Percentiles rank a stretch among this genome's conserved stretches.
These are phyloP conservation scores for Ceuthmochares aereus DNA, from an alignment of 2,113 vertebrate species.

Conservation along the genomic window DNA sequence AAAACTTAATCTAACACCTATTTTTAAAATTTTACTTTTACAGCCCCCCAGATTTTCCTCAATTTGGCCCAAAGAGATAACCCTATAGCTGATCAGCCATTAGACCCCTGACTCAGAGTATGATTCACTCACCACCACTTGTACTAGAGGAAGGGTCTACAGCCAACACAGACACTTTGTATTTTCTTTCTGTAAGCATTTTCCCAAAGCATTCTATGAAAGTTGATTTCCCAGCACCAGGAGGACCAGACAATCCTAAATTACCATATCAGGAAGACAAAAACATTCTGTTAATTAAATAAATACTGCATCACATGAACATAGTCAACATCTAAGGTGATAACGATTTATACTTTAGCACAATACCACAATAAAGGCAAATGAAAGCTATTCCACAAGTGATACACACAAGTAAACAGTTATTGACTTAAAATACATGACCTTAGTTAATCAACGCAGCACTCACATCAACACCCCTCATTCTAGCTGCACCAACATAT, in stretches of 20 bases:
- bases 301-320: not conserved
- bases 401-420: not conserved
- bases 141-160: slow-evolving; percentile 97
- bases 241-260: slow-evolving; percentile 93
- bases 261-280: not conserved
- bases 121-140: slow-evolving; percentile 86
- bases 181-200: slow-evolving; percentile 90
- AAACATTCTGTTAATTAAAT: not conserved
- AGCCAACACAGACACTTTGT: slow-evolving; percentile 92
- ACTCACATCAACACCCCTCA: not conserved
- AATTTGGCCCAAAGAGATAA: not conserved
- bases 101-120: not conserved
- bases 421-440: not conserved
- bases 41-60: not conserved
- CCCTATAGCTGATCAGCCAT: not conserved
- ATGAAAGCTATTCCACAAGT: not conserved
- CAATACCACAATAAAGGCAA: not conserved
- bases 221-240: slow-evolving; percentile 95
- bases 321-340: not conserved
- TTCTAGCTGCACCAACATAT: rapidly evolving
- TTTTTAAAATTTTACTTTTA: not conserved
- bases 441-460: not conserved
- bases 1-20: not conserved
- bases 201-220: slow-evolving; percentile 98
- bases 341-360: not conserved